Base-by-base conservation (phyloP, 2,113 vertebrate genomes). In the Phylloscopus trochiloides region DNA sequence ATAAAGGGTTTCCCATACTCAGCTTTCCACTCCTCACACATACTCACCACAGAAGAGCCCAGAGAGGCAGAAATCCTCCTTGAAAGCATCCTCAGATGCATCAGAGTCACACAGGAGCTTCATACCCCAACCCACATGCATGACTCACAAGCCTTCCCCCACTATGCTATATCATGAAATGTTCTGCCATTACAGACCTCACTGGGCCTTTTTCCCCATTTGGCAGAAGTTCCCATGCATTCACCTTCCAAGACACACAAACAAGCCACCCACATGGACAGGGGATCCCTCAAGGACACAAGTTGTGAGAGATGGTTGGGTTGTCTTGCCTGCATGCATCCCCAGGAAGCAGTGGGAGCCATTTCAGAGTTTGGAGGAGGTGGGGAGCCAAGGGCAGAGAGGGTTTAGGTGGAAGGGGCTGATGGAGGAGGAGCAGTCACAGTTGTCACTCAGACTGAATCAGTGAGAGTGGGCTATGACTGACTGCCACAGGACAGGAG, bases 281-380 rank as follows among this genome's bases (percentile, higher is more conserved):
- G 21, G 5, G 12, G n/a, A 81, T 85, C 20, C 29, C 21, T 52
- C 25, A 47, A 52, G 47, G 25, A 20, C 31, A 58, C 36, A 75
- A 54, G 38, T 0, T 17, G 28, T 14, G 14, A 31, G 57, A 58
- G 47, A 22, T 10, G 15, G n/a, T 17, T 57, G 75, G 10, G 31
- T 45, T 6, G 1, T 17, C 47, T 75, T 86, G 25, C 29, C n/a
- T 51, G 36, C 26, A 47, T 1, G 0, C 1, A 3, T 48, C 8
- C 31, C 21, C 51, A 62, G 47, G 8, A n/a, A 34, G 32, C 15
- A 29, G 34, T 12, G 22, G 24, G 36, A 9, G 8, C 4, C 6
- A 1, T 28, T 16, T 5, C 59, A 54, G 55, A 75, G 34, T 24
- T 3, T 47, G 43, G 68, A 66, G 54, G 13, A 89, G 15, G 16